Base-by-base conservation (phyloP, 2,888 invertebrate species). In the Clostera curtula region DNA sequence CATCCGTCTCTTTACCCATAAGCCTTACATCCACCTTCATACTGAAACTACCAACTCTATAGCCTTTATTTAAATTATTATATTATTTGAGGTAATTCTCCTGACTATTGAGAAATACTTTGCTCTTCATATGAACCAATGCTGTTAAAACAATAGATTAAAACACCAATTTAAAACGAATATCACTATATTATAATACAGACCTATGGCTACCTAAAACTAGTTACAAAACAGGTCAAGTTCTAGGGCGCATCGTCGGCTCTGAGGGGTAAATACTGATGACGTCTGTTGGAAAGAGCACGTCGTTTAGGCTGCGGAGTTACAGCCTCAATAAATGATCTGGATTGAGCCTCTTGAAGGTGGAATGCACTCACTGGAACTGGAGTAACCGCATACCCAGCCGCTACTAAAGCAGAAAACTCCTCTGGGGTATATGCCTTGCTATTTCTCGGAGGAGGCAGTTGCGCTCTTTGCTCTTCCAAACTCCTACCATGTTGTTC, bases 381-480 rank as follows among this genome's bases (percentile, higher is more conserved):
- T 15, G 85, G 85, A 2, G 85, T 85, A 1, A 85, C 85, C 2
- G 85, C 63, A 36, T 84, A 85, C 1, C 85, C 85, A 31, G 85
- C 85, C 6, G 76, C 83, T 19, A 85, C 67, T 32, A 85, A 57
- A 7, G 82, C 84, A 10, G 73, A 72, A 31, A 85, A 85, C 39
- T 85, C 85, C 29, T 85, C 84, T 30, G 82, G 85, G 25, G 85
- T 85, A 31, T 85, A 85, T 2, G 84, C 84, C 38, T 74, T 83
- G 36, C 77, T 82, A 30, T 85, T 85, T 36, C 65, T 83, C 5
- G 85, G 85, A 1, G 84, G 85, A 27, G 85, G 85, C 26, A 85
- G 51, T n/a, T 66, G 73, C 1, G 74, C 60, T 31, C 80, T 55
- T 31, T 71, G 77, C 3, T 76, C 73, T 1, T 80, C 79, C 19